phyloP scores from a whole-genome alignment of 1,140 invertebrate species.

The Pentalonia nigronervosa region DNA sequence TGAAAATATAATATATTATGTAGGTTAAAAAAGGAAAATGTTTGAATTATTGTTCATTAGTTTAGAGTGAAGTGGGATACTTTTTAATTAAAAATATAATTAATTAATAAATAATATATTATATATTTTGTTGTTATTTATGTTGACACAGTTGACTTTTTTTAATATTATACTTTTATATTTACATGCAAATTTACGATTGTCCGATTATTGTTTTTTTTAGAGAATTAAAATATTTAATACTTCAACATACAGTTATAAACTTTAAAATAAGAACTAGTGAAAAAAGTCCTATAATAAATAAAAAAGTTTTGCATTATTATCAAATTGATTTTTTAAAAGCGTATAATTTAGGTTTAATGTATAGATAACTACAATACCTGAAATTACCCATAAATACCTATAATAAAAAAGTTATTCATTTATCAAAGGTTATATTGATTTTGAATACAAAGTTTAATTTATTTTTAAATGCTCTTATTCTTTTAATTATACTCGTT shows the following conservation, averaged over 20 bases:
- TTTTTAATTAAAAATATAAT: conserved; percentile 21
- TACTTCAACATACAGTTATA: neutral
- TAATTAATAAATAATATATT: neutral
- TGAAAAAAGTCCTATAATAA: neutral
- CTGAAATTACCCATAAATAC: neutral
- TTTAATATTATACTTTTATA: conserved; percentile 1
- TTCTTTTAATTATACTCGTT: neutral
- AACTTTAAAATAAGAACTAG: neutral
- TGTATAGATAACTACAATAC: neutral
- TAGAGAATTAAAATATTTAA: neutral
- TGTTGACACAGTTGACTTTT: neutral
- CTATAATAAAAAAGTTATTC: neutral
- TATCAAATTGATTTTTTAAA: neutral
- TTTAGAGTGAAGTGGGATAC: neutral
- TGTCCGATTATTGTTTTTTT: neutral
- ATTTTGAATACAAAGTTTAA: neutral
- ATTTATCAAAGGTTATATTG: neutral
- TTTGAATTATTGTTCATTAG: conserved; percentile 5
- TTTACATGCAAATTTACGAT: neutral
- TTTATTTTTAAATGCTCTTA: neutral
- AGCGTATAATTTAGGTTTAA: neutral
- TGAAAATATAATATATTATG: neutral
- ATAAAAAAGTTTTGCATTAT: neutral
- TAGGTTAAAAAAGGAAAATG: neutral
- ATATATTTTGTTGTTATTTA: neutral